These are phyloP conservation scores for Ranitomeya variabilis DNA, from an alignment of 2,113 vertebrate species.

Conservation along the genomic window DNA sequence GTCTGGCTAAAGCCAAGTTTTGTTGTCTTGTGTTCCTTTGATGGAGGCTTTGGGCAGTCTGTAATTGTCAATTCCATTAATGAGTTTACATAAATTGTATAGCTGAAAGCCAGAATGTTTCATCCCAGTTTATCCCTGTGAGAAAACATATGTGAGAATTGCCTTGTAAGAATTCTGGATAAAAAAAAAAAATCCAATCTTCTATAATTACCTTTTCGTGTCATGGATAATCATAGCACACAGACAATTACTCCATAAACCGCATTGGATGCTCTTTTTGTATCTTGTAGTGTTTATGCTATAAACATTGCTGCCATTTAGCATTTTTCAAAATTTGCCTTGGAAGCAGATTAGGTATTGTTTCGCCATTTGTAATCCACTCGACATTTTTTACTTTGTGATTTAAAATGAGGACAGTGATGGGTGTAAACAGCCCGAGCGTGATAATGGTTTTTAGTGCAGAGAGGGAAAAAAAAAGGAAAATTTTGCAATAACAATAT, in stretches of 20 bases:
- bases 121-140: slow-evolving; percentile 49
- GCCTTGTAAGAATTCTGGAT: slow-evolving; percentile 50
- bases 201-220: slow-evolving; percentile 55
- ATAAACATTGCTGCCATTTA: slow-evolving; percentile 33
- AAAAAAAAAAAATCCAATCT: slow-evolving; percentile 46
- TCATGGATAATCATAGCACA: slow-evolving; percentile 52
- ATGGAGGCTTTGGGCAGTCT: slow-evolving; percentile 53
- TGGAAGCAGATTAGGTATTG: neutral
- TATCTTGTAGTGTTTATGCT: slow-evolving; percentile 28
- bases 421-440: neutral
- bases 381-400: slow-evolving; percentile 10
- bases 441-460: neutral
- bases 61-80: slow-evolving; percentile 58
- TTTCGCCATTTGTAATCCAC: neutral
- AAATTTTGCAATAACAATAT: neutral
- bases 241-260: slow-evolving; percentile 46
- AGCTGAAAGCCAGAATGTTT: slow-evolving; percentile 55
- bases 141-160: slow-evolving; percentile 55
- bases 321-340: slow-evolving; percentile 28
- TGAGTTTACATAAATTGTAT: slow-evolving; percentile 58
- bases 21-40: slow-evolving; percentile 41
- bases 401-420: neutral
- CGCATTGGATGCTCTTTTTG: neutral
- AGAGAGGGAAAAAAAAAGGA: neutral
- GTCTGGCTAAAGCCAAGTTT: slow-evolving; percentile 49